These are phyloP conservation scores for Drosophila dunni DNA, from an alignment of 1,140 invertebrate genomes.

Conservation along the genomic window DNA sequence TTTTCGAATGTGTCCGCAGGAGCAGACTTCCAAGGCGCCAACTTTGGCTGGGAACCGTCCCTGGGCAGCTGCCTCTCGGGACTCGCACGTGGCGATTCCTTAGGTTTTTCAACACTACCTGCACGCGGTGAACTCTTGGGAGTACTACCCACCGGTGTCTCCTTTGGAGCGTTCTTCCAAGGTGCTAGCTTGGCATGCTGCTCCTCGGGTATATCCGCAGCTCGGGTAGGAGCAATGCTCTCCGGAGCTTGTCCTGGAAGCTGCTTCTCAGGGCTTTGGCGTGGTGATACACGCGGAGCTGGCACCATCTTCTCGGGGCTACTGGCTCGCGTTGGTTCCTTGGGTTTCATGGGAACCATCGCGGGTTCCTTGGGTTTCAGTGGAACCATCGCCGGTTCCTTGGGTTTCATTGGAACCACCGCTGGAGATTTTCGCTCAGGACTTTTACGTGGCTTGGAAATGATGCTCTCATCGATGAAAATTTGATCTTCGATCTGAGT, in stretches of 20 bases:
- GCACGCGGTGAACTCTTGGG: too few relatives aligned
- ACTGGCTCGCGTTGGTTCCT: constrained; percentile 7
- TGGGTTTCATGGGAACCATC: constrained; percentile 1
- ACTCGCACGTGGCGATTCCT: constrained; percentile 14
- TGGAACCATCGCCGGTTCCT: background rate
- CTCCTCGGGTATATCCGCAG: background rate
- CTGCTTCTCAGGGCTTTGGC: constrained; percentile 18
- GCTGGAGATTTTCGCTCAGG: constrained; percentile 10
- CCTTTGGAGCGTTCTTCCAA: background rate
- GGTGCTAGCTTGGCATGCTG: constrained; percentile 1
- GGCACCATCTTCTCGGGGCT: constrained; percentile 11
- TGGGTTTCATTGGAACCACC: constrained; percentile 3
- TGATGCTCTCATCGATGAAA: constrained; percentile 49
- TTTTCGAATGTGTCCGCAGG: background rate
- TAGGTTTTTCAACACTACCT: background rate
- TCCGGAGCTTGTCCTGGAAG: constrained; percentile 1
- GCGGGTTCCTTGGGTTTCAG: constrained; percentile 16
- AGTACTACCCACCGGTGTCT: background rate
- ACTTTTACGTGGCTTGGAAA: constrained; percentile 8
- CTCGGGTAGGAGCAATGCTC: constrained; percentile 8
- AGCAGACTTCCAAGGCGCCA: background rate
- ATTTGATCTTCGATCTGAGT: constrained; percentile 57
- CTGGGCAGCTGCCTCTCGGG: constrained; percentile 6
- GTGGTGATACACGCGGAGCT: constrained; percentile 4
- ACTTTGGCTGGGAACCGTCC: background rate